Evolutionary conservation across 2,113 vertebrate species (phyloP).

Genomic region (Sitta europaea): DNA sequence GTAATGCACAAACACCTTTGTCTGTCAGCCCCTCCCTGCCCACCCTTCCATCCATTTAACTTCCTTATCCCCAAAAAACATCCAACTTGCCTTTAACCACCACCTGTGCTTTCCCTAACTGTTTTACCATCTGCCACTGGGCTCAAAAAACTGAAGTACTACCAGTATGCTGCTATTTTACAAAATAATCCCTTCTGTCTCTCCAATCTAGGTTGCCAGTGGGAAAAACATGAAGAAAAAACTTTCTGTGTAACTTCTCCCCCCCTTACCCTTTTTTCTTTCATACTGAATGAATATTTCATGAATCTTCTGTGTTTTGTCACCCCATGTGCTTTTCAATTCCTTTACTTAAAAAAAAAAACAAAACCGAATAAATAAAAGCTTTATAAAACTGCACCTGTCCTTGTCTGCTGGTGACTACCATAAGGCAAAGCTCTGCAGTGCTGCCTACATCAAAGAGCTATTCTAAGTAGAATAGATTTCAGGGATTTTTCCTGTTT

Average conservation of each 20-base stretch:
- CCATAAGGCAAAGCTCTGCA: neutral
- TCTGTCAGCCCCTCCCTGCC: neutral
- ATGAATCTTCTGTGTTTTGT: neutral
- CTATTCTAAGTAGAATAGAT: accelerated
- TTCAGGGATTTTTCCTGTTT: neutral
- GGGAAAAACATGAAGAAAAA: neutral
- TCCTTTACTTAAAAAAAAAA: neutral
- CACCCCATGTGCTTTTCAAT: neutral
- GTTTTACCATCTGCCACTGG: neutral
- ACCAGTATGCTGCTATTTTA: neutral
- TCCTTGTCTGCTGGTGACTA: neutral
- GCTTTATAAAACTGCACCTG: conserved; percentile 9
- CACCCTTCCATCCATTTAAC: no score
- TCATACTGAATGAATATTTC: neutral
- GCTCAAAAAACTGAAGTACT: neutral
- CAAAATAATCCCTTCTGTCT: neutral
- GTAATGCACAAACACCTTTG: neutral
- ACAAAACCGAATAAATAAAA: conserved; percentile 6
- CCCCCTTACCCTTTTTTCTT: neutral
- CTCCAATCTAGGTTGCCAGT: neutral
- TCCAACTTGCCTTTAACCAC: neutral
- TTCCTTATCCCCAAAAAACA: neutral
- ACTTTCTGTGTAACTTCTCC: neutral
- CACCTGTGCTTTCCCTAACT: neutral
- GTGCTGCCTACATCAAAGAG: neutral